phyloP scores from a whole-genome alignment of 2,888 invertebrate genomes.

The Malthinus flaveolus region DNA sequence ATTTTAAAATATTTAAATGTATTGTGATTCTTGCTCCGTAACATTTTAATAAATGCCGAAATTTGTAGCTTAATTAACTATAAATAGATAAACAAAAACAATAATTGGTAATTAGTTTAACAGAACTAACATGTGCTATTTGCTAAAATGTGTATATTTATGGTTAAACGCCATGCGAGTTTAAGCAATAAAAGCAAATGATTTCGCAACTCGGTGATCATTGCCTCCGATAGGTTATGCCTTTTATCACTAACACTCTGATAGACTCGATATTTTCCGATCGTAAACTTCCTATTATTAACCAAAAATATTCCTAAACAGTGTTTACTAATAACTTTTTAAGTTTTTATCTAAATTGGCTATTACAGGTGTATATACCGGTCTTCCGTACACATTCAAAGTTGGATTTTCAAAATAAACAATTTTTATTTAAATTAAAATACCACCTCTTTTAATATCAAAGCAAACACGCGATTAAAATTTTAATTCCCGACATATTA shows the following conservation, averaged over 20 bases:
- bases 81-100: constrained; percentile 24
- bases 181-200: constrained; percentile 48
- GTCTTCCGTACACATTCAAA: no score
- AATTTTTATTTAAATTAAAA: no score
- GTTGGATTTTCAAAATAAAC: no score
- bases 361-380: no score
- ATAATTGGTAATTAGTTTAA: constrained; percentile 37
- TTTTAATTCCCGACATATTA: no score
- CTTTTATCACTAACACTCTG: constrained; percentile 50
- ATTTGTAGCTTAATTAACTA: constrained; percentile 4
- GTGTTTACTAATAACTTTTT: constrained; percentile 44
- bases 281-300: constrained; percentile 44
- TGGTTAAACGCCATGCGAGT: constrained; percentile 43
- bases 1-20: constrained; percentile 1
- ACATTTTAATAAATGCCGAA: not conserved
- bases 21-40: not conserved
- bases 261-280: constrained; percentile 50
- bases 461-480: no score
- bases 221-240: constrained; percentile 49
- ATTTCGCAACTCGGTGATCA: constrained; percentile 52
- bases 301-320: constrained; percentile 48
- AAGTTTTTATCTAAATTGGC: constrained; percentile 36
- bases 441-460: no score
- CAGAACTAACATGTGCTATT: constrained; percentile 42
- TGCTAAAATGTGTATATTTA: constrained; percentile 46